Evolutionary conservation across 2,888 invertebrate species (phyloP).

Genomic region (Trissoscelio sp.): DNA sequence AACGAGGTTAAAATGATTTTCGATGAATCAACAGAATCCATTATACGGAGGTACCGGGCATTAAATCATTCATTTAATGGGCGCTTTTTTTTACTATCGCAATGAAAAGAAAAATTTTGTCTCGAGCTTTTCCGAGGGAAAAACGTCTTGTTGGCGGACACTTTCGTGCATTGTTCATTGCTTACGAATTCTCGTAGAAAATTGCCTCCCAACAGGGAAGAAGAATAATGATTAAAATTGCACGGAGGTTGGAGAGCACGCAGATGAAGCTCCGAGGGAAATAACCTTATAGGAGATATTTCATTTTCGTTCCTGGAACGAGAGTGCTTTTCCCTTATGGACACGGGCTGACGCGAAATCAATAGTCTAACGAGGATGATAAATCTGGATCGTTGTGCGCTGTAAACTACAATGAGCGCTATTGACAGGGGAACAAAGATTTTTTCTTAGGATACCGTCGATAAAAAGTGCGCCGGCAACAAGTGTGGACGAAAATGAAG

Average conservation of each 20-base stretch:
- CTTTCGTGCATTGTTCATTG: slow-evolving; percentile 38
- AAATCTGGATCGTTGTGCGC: slow-evolving; percentile 40
- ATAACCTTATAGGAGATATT: slow-evolving; percentile 47
- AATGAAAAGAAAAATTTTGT: slow-evolving; percentile 33
- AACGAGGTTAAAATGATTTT: slow-evolving; percentile 56
- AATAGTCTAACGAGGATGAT: slow-evolving; percentile 54
- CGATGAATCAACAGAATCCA: slow-evolving; percentile 39
- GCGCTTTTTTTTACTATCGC: slow-evolving; percentile 25
- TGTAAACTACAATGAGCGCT: slow-evolving; percentile 27
- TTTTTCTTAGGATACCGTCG: slow-evolving; percentile 12
- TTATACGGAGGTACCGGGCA: slow-evolving; percentile 22
- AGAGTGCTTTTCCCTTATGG: slow-evolving; percentile 10
- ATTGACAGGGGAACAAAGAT: slow-evolving; percentile 29
- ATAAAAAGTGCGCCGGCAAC: slow-evolving; percentile 31
- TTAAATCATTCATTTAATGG: slow-evolving; percentile 57
- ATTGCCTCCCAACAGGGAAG: slow-evolving; percentile 35
- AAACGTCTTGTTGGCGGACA: slow-evolving; percentile 7
- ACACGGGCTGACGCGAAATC: slow-evolving; percentile 39
- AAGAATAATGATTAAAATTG: slow-evolving; percentile 55
- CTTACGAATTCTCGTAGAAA: slow-evolving; percentile 49
- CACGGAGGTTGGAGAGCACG: slow-evolving; percentile 4
- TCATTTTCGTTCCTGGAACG: slow-evolving; percentile 36
- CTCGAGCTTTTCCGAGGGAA: not conserved
- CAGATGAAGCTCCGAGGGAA: slow-evolving; percentile 25
- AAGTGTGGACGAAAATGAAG: slow-evolving; percentile 25